Evolutionary conservation across 2,797 vertebrate genomes (phyloP), one percentile per base, ranked within the genome.

Genomic region (Galagoides demidoff): DNA sequence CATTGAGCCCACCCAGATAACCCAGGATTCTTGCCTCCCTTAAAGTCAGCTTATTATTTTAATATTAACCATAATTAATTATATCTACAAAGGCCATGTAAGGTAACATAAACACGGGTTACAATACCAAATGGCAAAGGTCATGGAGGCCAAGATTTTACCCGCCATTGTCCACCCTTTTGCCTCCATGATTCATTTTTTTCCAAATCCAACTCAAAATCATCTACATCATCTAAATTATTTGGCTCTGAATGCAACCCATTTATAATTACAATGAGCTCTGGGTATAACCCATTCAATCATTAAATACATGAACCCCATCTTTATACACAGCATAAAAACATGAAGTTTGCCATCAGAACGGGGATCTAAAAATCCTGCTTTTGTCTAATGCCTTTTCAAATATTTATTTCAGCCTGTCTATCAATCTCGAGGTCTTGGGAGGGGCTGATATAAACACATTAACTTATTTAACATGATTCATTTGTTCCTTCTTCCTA

Each of bases 211-310:
- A 83, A 94, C 25, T 89, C 66, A 79, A 95, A 96, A 86, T 52
- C 63, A 78, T 82, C 91, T 95, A 86, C 86, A 64, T 73, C 83
- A 94, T 64, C 27, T 66, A 92, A 95, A 81, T 92, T 55, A 66
- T 66, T 94, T 95, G 37, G 57, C 70, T 86, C 39, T 94, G 27
- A 23, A 59, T 64, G 5, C 59, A 94, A 95, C 70, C 68, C 61
- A 79, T 79, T 92, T 90, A 31, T 43, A 70, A 92, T 71, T 34
- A 85, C 59, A 45, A 86, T 49, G 55, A 66, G n/a, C 9, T 74
- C 82, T 93, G 61, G 17, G 37, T 85, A 55, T 61, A 81, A 73
- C 82, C 55, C 45, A 90, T 61, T 77, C 77, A 52, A 68, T 23
- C 45, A 85, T 77, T 86, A 85, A 76, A 43, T 29, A 49, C 22